A percentile compares a stretch with the other conserved stretches of the same genome.
Evolutionary conservation across 2,888 invertebrate species (phyloP).

Genomic region (Pseudanteris insignis): DNA sequence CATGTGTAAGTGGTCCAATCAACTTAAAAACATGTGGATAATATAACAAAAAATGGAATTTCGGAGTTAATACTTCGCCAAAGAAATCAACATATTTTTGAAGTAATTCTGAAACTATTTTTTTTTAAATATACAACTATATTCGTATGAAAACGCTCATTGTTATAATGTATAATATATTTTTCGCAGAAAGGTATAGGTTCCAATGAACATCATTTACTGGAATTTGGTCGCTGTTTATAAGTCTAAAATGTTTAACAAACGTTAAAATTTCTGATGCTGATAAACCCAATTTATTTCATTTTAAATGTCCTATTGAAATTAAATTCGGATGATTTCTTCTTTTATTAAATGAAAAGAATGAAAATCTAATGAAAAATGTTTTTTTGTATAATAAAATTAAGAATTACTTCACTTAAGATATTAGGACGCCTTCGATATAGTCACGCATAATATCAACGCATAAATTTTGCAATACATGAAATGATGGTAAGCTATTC

Average conservation of each 20-base stretch:
- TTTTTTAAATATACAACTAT: conserved; percentile 3
- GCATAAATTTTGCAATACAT: conserved; percentile 9
- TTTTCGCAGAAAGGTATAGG: conserved; percentile 4
- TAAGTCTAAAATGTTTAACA: conserved; percentile 10
- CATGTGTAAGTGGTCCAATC: conserved; percentile 5
- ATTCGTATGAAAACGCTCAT: neutral
- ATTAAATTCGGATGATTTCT: conserved; percentile 13
- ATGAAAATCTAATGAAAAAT: too few species aligned
- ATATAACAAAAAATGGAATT: conserved; percentile 5
- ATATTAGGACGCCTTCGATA: conserved; percentile 10
- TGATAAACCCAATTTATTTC: conserved; percentile 7
- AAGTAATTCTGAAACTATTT: conserved; percentile 2
- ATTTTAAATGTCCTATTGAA: conserved; percentile 8
- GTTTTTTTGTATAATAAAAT: conserved; percentile 5
- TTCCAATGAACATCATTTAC: conserved; percentile 6
- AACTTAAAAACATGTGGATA: conserved; percentile 2
- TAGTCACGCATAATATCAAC: conserved; percentile 16
- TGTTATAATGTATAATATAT: neutral
- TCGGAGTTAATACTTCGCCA: conserved; percentile 1
- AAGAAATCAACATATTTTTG: conserved; percentile 1
- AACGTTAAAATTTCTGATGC: conserved; percentile 21
- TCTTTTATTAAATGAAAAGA: conserved; percentile 8
- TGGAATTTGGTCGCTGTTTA: conserved; percentile 13
- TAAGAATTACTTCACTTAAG: conserved; percentile 12
- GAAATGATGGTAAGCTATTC: conserved; percentile 15